Percentiles rank a stretch among this genome's conserved stretches.
Evolutionary conservation across 2,797 vertebrate species (phyloP).

Genomic region (Hemitrygon akajei): DNA sequence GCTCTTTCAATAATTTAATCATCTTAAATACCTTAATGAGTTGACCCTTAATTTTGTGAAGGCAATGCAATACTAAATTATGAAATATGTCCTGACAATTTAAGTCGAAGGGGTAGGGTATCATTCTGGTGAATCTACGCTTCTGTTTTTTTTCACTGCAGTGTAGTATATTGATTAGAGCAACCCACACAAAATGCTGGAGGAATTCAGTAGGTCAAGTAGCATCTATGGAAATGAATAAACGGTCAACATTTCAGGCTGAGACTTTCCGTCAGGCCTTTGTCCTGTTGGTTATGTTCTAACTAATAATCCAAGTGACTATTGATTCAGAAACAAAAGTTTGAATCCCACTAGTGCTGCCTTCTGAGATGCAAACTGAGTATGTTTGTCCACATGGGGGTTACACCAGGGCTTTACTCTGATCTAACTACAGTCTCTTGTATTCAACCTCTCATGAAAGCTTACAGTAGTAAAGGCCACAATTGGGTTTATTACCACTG

Average conservation of each 20-base stretch:
- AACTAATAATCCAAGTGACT: too few relatives aligned
- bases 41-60: background rate
- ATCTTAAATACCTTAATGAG: background rate
- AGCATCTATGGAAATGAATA: too few relatives aligned
- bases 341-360: too few relatives aligned
- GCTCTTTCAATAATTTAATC: background rate
- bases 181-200: too few relatives aligned
- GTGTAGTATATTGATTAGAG: too few relatives aligned
- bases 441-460: background rate
- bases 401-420: background rate
- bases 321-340: too few relatives aligned
- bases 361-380: background rate
- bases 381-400: background rate
- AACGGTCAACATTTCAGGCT: too few relatives aligned
- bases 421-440: background rate
- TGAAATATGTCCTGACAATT: background rate
- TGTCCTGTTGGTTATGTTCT: too few relatives aligned
- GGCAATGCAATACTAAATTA: background rate
- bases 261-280: too few relatives aligned
- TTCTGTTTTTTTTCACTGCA: background rate
- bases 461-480: background rate
- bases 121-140: background rate
- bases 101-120: background rate
- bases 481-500: too few relatives aligned
- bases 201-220: too few relatives aligned